phyloP scores from a whole-genome alignment of 2,113 vertebrate species.

The Phainopepla nitens region DNA sequence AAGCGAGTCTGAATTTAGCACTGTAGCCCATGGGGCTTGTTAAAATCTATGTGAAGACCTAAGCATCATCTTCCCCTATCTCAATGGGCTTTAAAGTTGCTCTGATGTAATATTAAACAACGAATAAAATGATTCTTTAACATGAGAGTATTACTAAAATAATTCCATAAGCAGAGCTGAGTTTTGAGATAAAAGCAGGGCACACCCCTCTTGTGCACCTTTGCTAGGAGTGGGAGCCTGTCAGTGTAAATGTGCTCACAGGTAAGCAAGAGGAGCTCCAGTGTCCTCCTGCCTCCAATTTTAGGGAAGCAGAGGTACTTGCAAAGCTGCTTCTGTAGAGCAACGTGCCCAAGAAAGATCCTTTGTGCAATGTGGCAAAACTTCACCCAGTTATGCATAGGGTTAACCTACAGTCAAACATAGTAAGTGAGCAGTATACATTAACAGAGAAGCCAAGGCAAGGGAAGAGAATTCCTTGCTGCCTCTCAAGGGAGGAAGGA shows the following conservation, averaged over 20 bases:
- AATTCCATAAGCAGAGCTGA: neutral
- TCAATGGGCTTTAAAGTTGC: neutral
- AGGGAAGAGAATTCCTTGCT: neutral
- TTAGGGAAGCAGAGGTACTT: neutral
- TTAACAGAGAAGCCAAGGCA: neutral
- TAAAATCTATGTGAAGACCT: neutral
- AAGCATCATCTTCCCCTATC: neutral
- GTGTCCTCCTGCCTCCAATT: neutral
- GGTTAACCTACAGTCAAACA: neutral
- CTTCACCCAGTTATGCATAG: neutral
- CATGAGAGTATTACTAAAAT: neutral
- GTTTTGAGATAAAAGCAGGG: neutral
- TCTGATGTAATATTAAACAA: slow-evolving; percentile 26
- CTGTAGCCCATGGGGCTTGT: neutral
- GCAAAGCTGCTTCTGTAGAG: neutral
- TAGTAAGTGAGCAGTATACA: neutral
- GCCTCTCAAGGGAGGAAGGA: neutral
- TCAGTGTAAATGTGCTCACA: rapidly evolving
- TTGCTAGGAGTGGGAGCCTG: neutral
- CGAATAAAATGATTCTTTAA: neutral
- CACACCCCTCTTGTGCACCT: neutral
- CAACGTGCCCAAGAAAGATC: neutral
- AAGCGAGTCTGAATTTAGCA: neutral
- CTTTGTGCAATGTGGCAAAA: neutral
- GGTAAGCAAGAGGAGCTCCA: neutral